phyloP scores from a whole-genome alignment of 92 coral and sea anemone species.

The Bergia sp. region DNA sequence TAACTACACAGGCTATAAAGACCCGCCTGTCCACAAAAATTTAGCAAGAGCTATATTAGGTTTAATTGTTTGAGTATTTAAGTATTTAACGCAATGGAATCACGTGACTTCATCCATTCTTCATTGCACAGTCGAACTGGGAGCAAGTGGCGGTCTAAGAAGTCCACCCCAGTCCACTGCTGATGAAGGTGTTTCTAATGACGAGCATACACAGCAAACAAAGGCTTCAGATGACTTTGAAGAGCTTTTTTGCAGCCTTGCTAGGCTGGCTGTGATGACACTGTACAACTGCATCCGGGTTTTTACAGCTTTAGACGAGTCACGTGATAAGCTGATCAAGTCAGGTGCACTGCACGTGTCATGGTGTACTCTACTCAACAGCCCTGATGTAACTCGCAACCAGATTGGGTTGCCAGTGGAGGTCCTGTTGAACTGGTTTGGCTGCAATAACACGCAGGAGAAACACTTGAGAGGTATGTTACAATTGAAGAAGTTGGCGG shows the following conservation, averaged over 20 bases:
- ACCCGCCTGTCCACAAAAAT: no score
- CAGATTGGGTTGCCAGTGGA: constrained; percentile 87
- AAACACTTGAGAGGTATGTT: constrained; percentile 69
- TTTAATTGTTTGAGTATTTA: no score
- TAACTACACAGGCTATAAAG: no score
- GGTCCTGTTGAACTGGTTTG: constrained; percentile 75
- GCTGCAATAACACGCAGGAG: constrained; percentile 61
- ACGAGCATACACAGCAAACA: constrained; percentile 62
- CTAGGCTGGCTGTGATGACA: constrained; percentile 76
- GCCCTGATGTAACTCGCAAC: constrained; percentile 66
- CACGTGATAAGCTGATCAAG: constrained; percentile 71
- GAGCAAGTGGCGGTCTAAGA: constrained; percentile 52
- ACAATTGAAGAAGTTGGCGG: no score
- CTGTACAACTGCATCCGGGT: constrained; percentile 87
- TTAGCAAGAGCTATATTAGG: no score
- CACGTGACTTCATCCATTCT: not conserved
- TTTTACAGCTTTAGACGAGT: constrained; percentile 66
- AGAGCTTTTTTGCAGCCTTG: constrained; percentile 79
- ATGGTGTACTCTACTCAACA: constrained; percentile 90
- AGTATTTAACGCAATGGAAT: no score
- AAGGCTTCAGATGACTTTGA: constrained; percentile 81
- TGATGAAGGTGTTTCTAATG: constrained; percentile 29
- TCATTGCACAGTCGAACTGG: constrained; percentile 51
- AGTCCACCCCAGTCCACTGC: constrained; percentile 40
- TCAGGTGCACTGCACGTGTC: constrained; percentile 78